Evolutionary conservation across 35 echinoderm and acorn worm genomes (phyloP).

Genomic region (Diadema setosum): DNA sequence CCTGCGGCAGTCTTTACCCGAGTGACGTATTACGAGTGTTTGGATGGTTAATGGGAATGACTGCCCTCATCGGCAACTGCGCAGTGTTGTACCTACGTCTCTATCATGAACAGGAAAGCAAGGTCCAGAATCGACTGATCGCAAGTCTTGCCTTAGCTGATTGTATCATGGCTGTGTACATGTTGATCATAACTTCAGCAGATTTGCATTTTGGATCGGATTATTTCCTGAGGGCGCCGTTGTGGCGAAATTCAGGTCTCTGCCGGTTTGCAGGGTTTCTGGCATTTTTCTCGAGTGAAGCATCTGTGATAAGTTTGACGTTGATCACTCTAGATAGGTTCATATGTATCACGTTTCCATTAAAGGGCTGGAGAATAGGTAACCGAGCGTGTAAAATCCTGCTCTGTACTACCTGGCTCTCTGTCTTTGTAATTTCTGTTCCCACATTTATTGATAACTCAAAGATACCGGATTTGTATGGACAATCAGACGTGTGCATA

Average conservation of each 20-base stretch:
- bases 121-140: slow-evolving; percentile 20
- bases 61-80: not conserved
- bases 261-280: slow-evolving; percentile 57
- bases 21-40: not conserved
- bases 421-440: slow-evolving; percentile 5
- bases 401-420: slow-evolving; percentile 2
- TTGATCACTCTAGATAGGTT: slow-evolving; percentile 68
- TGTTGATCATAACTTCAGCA: slow-evolving; percentile 50
- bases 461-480: slow-evolving; percentile 37
- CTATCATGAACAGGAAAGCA: not conserved
- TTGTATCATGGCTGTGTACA: slow-evolving; percentile 64
- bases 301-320: slow-evolving; percentile 55
- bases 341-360: slow-evolving; percentile 63
- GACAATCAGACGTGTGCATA: slow-evolving; percentile 61
- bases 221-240: slow-evolving; percentile 29
- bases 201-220: slow-evolving; percentile 50
- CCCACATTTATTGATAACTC: slow-evolving; percentile 18
- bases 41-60: not conserved
- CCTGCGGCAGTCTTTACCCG: no score
- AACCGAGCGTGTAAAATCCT: not conserved
- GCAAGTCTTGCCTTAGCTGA: slow-evolving; percentile 66
- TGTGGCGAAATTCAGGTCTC: slow-evolving; percentile 7
- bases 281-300: slow-evolving; percentile 48
- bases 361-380: slow-evolving; percentile 32
- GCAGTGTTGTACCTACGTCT: not conserved